Evolutionary conservation across 2,888 invertebrate genomes (phyloP), one percentile per base, ranked within the genome.

Genomic region (Philopedon plagiatum): DNA sequence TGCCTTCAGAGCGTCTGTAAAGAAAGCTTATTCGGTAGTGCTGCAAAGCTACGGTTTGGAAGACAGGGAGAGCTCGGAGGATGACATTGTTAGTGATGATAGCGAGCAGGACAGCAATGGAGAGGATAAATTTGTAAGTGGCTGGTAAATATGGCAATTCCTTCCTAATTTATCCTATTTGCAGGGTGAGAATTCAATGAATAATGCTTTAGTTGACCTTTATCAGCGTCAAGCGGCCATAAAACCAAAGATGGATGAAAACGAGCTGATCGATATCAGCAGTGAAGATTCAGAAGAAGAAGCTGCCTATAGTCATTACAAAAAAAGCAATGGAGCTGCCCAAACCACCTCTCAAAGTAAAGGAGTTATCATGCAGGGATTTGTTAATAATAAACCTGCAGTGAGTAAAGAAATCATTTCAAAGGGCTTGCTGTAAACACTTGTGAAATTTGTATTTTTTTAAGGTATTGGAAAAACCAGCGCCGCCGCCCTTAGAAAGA

Each of bases 1-100:
- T 67, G 92, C 93, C n/a, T 95, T 97, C 84, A 89, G 92, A 81
- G 88, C 90, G 68, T 87, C 92, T 83, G 94, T 95, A n/a, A 91
- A 92, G 81, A 90, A 88, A 85, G 94, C 94, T 0, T 94, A 94
- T 82, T 90, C 91, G 78, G 90, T 92, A 71, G 91, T 94, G 39
- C 88, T 92, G 77, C 89, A 90, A 76, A 91, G 89, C 79, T 92
- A 92, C 82, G 91, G 91, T 2, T 84, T 91, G 58, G 90, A 90
- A 77, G 80, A 80, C 26, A 78, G 80, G 46, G 78, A 87, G 37
- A 87, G 87, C 57, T 87, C 89, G n/a, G 90, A 90, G 62, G 84
- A 86, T 19, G 85, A 83, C 1, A 84, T 86, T 5, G 85, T 86
- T 8, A 78, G 76, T 39, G 75, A 75, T 39, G 74, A 69, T 15